Evolutionary conservation across 2,113 vertebrate genomes (phyloP).

Genomic region (Bambusicola thoracicus): DNA sequence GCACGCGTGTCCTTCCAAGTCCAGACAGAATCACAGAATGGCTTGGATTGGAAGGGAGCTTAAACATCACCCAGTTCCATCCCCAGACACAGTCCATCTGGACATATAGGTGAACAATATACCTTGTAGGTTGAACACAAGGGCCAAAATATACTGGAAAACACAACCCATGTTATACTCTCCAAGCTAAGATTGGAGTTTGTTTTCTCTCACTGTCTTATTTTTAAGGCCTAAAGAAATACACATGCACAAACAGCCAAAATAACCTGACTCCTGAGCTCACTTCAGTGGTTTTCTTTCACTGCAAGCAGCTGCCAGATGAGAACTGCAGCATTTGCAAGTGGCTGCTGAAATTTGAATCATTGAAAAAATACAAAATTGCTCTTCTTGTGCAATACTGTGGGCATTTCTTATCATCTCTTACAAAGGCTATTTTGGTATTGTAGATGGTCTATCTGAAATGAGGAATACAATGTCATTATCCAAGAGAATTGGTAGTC

Average conservation of each 20-base stretch:
- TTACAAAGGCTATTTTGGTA: background rate
- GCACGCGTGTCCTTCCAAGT: background rate
- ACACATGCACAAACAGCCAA: background rate
- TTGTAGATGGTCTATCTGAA: background rate
- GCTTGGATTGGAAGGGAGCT: background rate
- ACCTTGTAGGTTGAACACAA: background rate
- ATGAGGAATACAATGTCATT: background rate
- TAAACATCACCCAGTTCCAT: background rate
- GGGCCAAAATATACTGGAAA: background rate
- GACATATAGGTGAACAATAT: background rate
- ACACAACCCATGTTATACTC: background rate
- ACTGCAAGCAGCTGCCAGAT: background rate
- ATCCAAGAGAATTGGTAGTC: background rate
- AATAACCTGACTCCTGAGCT: constrained; percentile 21
- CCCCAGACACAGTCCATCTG: background rate
- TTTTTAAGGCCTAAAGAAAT: constrained; percentile 33
- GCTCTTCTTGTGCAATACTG: background rate
- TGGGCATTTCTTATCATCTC: background rate
- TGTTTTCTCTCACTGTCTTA: background rate
- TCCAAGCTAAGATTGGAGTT: background rate
- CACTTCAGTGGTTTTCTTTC: background rate
- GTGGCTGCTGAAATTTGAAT: background rate
- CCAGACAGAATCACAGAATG: background rate
- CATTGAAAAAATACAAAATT: background rate
- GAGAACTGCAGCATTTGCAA: constrained; percentile 23